Evolutionary conservation across 2,113 vertebrate species (phyloP).

Genomic region (Phaethornis superciliosus): DNA sequence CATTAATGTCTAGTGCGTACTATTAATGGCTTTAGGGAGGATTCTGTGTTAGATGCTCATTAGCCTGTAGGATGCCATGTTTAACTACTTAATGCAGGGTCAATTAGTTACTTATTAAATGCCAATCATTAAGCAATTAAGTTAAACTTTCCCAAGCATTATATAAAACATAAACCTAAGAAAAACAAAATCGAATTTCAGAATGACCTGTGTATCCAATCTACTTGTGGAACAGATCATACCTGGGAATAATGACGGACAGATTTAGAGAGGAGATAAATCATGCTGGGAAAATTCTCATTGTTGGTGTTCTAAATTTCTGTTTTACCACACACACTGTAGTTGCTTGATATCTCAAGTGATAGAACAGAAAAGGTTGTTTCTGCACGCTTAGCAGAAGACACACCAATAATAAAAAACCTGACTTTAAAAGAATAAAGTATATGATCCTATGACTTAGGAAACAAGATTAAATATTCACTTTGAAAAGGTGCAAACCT

Average conservation of each 20-base stretch:
- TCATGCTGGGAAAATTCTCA: not conserved
- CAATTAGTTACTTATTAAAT: not conserved
- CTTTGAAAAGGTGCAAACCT: not conserved
- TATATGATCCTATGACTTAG: fast-evolving
- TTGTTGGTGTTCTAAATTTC: not conserved
- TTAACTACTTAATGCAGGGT: not conserved
- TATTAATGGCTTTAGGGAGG: not conserved
- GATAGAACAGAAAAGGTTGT: not conserved
- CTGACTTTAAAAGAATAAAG: not conserved
- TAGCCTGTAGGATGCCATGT: not conserved
- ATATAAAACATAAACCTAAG: not conserved
- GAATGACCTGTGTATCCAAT: not conserved
- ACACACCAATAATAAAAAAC: not conserved
- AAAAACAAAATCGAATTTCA: not conserved
- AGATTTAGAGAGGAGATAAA: not conserved
- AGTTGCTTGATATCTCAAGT: not conserved
- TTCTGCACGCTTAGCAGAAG: not conserved
- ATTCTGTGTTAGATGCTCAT: not conserved
- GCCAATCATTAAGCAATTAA: not conserved
- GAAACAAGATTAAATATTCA: not conserved
- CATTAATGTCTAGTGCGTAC: not conserved
- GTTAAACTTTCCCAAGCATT: not conserved
- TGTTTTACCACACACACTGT: fast-evolving
- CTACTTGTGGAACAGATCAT: not conserved
- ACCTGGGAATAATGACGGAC: not conserved